These are phyloP conservation scores for Leptoteleia sp. DNA, from an alignment of 1,140 invertebrate species.

Conservation along the genomic window DNA sequence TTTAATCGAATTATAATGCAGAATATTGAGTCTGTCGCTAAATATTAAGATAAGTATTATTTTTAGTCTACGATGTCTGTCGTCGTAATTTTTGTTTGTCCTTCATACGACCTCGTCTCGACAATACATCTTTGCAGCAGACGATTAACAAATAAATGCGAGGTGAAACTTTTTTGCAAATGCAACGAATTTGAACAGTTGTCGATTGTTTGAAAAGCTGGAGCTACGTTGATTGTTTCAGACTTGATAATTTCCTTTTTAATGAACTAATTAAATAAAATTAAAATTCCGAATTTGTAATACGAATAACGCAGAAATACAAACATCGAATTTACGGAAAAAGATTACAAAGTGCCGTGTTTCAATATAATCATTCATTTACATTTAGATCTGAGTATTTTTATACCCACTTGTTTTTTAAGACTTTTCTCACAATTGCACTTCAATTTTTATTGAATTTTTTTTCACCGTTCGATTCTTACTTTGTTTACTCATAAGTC, in stretches of 20 bases:
- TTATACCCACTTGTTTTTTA: slow-evolving; percentile 7
- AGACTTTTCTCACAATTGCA: slow-evolving; percentile 50
- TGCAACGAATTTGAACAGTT: slow-evolving; percentile 71
- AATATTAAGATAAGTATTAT: slow-evolving; percentile 60
- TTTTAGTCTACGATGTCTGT: slow-evolving; percentile 65
- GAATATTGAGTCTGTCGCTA: slow-evolving; percentile 41
- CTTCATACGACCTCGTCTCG: slow-evolving; percentile 60
- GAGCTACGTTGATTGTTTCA: slow-evolving; percentile 55
- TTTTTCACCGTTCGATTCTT: not conserved
- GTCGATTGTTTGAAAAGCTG: slow-evolving; percentile 69
- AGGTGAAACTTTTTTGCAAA: slow-evolving; percentile 63
- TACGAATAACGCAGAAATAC: slow-evolving; percentile 28
- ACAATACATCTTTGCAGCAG: slow-evolving; percentile 66
- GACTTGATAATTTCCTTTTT: slow-evolving; percentile 36
- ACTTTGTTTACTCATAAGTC: slow-evolving; percentile 28
- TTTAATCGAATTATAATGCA: slow-evolving; percentile 29
- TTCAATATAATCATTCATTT: not conserved
- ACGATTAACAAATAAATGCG: slow-evolving; percentile 72
- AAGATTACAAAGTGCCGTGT: slow-evolving; percentile 11
- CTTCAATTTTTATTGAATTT: slow-evolving; percentile 21
- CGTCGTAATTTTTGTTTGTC: slow-evolving; percentile 64
- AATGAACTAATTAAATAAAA: slow-evolving; percentile 56
- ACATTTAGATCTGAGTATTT: slow-evolving; percentile 17
- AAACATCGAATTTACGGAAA: slow-evolving; percentile 20
- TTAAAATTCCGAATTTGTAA: slow-evolving; percentile 56